Percentiles rank a stretch among this genome's conserved stretches.
Evolutionary conservation across 2,888 invertebrate genomes (phyloP).

Genomic region (Chironomus tentans): DNA sequence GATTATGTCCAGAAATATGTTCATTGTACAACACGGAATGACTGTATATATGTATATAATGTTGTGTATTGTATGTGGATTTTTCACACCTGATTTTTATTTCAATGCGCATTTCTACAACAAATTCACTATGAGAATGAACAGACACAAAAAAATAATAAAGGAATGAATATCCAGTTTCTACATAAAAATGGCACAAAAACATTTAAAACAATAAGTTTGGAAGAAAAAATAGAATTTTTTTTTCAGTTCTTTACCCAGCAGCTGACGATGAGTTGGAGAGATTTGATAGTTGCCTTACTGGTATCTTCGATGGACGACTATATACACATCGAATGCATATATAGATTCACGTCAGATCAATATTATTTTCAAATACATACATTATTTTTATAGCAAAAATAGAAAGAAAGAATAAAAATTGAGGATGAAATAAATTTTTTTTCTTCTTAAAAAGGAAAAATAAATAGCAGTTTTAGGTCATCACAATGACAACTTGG

Average conservation of each 20-base stretch:
- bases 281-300: slow-evolving; percentile 34
- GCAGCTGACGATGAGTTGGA: slow-evolving; percentile 24
- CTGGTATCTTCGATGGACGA: slow-evolving; percentile 39
- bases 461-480: neutral
- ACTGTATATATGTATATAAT: neutral
- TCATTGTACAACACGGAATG: neutral
- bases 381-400: too few relatives aligned
- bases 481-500: too few relatives aligned
- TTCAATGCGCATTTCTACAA: neutral
- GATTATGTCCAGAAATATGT: neutral
- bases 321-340: neutral
- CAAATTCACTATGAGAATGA: neutral
- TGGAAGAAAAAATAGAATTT: neutral
- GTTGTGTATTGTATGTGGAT: neutral
- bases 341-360: too few relatives aligned
- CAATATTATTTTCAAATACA: too few relatives aligned
- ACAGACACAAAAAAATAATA: neutral
- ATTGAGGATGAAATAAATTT: neutral
- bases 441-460: neutral
- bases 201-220: too few relatives aligned
- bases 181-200: neutral
- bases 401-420: neutral
- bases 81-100: neutral
- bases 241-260: slow-evolving; percentile 6
- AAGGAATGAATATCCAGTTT: too few relatives aligned